Evolutionary conservation across 2,113 vertebrate genomes (phyloP).

Genomic region (Coptodon rendalli): DNA sequence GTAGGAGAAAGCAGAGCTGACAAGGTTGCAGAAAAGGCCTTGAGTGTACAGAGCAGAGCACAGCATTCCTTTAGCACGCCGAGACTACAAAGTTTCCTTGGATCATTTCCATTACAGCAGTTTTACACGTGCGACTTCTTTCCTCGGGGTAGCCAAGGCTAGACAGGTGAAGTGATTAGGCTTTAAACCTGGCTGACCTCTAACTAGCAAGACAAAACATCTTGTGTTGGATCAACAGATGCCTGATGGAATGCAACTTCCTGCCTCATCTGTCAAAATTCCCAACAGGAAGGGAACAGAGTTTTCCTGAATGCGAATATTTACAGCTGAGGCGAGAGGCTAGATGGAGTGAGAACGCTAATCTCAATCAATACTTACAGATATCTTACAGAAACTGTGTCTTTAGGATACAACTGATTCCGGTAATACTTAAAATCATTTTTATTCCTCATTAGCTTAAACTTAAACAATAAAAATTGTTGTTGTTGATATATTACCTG

Average conservation of each 20-base stretch:
- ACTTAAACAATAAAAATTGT: not conserved
- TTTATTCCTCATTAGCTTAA: not conserved
- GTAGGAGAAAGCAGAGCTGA: not conserved
- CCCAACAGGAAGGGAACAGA: not conserved
- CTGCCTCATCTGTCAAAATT: not conserved
- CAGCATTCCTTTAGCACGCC: not conserved
- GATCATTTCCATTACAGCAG: not conserved
- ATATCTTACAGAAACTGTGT: not conserved
- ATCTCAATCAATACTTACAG: not conserved
- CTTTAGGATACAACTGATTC: not conserved
- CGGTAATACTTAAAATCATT: not conserved
- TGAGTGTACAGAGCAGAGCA: not conserved
- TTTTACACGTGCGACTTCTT: not conserved
- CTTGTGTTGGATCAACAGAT: not conserved
- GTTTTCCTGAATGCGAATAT: not conserved
- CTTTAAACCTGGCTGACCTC: conserved; percentile 6
- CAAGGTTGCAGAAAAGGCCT: not conserved
- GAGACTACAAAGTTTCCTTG: not conserved
- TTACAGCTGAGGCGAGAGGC: not conserved
- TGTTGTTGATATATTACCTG: not conserved
- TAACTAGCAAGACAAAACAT: not conserved
- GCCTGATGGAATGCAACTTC: not conserved
- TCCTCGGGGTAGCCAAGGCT: not conserved
- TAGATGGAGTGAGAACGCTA: not conserved
- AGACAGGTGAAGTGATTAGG: conserved; percentile 9